Base-by-base conservation (phyloP, 1,140 invertebrate genomes). In the Lepidurus packardi region DNA sequence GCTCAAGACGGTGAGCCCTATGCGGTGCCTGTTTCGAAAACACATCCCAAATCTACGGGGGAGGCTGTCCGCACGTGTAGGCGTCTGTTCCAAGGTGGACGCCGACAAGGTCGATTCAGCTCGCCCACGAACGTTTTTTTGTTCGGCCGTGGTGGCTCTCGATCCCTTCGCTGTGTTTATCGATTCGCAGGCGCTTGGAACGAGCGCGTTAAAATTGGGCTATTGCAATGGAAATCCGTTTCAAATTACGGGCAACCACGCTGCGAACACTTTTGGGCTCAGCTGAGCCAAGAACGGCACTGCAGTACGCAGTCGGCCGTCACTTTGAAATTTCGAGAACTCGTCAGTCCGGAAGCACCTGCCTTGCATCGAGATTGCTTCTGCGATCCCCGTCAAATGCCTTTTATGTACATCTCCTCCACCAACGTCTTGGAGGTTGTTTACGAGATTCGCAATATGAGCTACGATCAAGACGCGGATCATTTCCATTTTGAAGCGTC, bases 101-200 rank as follows among this genome's bases (percentile, higher is more conserved):
- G 43, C 80, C 78, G 65, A 44, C 79, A 77, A 76, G 78, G 91
- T 6, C 87, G 86, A 82, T 92, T 94, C 82, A 89, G 89, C 81
- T 93, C 92, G 1, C 92, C 92, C 0, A 88, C 89, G 80, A 92
- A 91, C 81, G 92, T 93, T 21, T 94, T 94, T 85, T 90, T 93
- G 81, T 94, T 92, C 81, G 92, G 92, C 1, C 87, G 92, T 76
- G 92, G 93, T 2, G 93, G 93, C 1, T 87, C 91, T 10, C 88
- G 89, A 81, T 92, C 93, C 83, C 83, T 94, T 43, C 91, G 88
- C 78, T 94, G 92, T 83, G 86, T 90, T 45, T 90, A 93, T 82
- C 88, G 90, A 82, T 93, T 94, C 82, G 90, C 91, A 84, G 89
- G 89, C 0, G 88, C 87, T 77, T 84, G 87, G n/a, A 87, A 89